Evolutionary conservation across 2,888 invertebrate genomes (phyloP).

Genomic region (Heliconius cydno): DNA sequence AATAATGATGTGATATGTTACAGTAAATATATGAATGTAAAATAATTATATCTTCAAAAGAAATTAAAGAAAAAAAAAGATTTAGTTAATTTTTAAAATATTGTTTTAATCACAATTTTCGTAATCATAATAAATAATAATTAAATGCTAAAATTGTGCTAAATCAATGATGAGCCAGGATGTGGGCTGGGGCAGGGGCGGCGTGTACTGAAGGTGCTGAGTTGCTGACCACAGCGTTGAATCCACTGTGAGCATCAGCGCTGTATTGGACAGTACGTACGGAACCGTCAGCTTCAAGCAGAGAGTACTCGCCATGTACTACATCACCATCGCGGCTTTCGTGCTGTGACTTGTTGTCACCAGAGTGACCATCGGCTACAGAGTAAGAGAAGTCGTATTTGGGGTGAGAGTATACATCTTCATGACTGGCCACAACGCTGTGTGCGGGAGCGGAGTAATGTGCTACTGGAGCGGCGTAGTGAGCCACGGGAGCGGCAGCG

Average conservation of each 20-base stretch:
- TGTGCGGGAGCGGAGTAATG: slow-evolving; percentile 61
- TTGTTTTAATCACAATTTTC: background rate
- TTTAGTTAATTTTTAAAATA: background rate
- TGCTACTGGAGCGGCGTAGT: slow-evolving; percentile 11
- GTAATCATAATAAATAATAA: slow-evolving; percentile 17
- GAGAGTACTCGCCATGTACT: slow-evolving; percentile 74
- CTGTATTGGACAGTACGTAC: slow-evolving; percentile 81
- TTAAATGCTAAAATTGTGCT: background rate
- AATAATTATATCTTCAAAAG: background rate
- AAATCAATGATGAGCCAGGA: slow-evolving; percentile 70
- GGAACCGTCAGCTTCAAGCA: slow-evolving; percentile 81
- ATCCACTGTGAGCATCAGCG: slow-evolving; percentile 79
- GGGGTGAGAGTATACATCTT: slow-evolving; percentile 72
- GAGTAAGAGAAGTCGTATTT: slow-evolving; percentile 83
- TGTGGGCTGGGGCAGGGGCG: slow-evolving; percentile 52
- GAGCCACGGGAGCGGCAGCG: slow-evolving; percentile 28
- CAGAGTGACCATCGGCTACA: slow-evolving; percentile 82
- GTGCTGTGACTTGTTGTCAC: slow-evolving; percentile 79
- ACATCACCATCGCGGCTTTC: slow-evolving; percentile 57
- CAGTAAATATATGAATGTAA: background rate
- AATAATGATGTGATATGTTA: too few relatives aligned
- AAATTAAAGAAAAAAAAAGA: background rate
- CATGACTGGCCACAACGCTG: slow-evolving; percentile 57
- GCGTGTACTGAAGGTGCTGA: slow-evolving; percentile 56
- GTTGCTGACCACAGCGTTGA: slow-evolving; percentile 72